These are phyloP conservation scores for Proisotoma minuta DNA, from an alignment of 2,888 invertebrate genomes.

Conservation along the genomic window DNA sequence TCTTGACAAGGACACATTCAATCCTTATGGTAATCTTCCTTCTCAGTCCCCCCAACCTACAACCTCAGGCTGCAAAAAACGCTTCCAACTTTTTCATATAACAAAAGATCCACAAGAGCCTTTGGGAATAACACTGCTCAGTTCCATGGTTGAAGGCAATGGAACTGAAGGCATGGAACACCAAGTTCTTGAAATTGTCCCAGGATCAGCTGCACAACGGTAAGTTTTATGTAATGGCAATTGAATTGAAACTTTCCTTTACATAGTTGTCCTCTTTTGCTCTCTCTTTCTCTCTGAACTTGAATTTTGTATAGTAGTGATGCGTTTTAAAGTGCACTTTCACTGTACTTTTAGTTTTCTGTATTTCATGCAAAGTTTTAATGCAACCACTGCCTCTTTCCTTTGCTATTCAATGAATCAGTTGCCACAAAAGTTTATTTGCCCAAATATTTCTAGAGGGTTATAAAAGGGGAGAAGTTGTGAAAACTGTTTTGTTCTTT, in stretches of 20 bases:
- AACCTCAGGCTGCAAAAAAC: slow-evolving; percentile 28
- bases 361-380: neutral
- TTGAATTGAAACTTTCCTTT: slow-evolving; percentile 15
- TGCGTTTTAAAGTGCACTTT: neutral
- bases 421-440: slow-evolving; percentile 9
- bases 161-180: slow-evolving; percentile 29
- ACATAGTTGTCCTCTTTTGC: neutral
- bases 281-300: slow-evolving; percentile 1
- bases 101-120: slow-evolving; percentile 37
- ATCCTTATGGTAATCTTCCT: slow-evolving; percentile 18
- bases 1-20: slow-evolving; percentile 10
- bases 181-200: slow-evolving; percentile 31
- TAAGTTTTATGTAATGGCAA: slow-evolving; percentile 20
- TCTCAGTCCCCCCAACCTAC: slow-evolving; percentile 34
- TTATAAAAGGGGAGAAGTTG: slow-evolving; percentile 9
- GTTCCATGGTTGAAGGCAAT: slow-evolving; percentile 6
- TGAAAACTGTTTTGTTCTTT: too few relatives aligned
- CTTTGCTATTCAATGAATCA: neutral
- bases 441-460: slow-evolving; percentile 12
- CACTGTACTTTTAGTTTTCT: neutral
- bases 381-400: neutral
- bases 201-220: slow-evolving; percentile 39
- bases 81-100: slow-evolving; percentile 44
- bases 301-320: neutral
- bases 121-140: slow-evolving; percentile 34